Conservation (phyloP, 2,113 vertebrate species). For the Cygnus atratus region DNA sequence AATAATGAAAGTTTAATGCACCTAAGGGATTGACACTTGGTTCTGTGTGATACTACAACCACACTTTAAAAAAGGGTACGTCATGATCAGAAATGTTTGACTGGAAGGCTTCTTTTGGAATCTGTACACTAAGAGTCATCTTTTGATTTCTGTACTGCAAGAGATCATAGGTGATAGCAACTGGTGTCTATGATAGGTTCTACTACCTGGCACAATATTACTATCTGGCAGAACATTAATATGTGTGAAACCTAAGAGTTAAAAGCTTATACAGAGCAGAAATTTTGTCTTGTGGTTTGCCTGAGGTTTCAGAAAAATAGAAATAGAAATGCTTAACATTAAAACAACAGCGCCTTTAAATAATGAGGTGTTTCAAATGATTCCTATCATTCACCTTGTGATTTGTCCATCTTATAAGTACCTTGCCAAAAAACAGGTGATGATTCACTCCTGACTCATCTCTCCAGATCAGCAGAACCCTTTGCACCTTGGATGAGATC, state of each 20-base stretch:
- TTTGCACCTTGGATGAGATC: slow-evolving; percentile 47
- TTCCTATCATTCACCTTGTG: slow-evolving; percentile 53
- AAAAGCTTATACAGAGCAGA: not conserved
- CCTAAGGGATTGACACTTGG: not conserved
- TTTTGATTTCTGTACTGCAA: not conserved
- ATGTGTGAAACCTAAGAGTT: not conserved
- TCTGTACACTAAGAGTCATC: not conserved
- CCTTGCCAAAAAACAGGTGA: slow-evolving; percentile 62
- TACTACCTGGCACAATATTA: not conserved
- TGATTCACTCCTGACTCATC: slow-evolving; percentile 73
- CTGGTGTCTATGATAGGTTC: not conserved
- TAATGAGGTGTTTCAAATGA: not conserved
- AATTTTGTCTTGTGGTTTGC: not conserved
- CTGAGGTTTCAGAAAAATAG: not conserved
- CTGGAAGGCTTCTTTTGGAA: not conserved
- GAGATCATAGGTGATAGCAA: not conserved
- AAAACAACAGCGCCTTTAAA: not conserved
- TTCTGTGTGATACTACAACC: not conserved
- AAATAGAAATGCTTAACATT: not conserved
- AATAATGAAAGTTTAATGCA: not conserved
- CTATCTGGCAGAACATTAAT: not conserved
- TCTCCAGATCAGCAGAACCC: slow-evolving; percentile 49
- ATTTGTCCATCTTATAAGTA: slow-evolving; percentile 46
- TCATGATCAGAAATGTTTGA: not conserved
- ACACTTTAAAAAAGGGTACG: not conserved